Percentiles rank a stretch among this genome's conserved stretches.
Evolutionary conservation across 2,113 vertebrate genomes (phyloP).

Genomic region (Prionailurus viverrinus): DNA sequence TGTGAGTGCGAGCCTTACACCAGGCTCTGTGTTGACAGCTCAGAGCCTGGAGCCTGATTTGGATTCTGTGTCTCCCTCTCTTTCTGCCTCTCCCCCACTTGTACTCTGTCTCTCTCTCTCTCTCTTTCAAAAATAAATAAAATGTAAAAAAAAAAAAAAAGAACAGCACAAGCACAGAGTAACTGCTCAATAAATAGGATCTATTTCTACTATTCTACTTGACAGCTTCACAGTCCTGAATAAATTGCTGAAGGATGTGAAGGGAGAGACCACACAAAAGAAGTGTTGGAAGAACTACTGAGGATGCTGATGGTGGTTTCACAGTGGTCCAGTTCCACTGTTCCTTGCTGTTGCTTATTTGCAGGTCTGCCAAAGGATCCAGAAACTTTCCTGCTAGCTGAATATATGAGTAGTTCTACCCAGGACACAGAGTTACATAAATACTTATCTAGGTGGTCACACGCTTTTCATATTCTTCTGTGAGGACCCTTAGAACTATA

Average conservation of each 20-base stretch:
- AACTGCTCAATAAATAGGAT: background rate
- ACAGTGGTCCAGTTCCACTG: background rate
- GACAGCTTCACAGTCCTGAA: background rate
- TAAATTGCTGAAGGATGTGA: background rate
- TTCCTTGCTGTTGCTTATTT: background rate
- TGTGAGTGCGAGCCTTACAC: no score
- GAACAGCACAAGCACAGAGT: background rate
- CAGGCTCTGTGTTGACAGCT: no score
- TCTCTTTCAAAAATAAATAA: no score
- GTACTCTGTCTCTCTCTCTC: no score
- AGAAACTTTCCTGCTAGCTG: background rate
- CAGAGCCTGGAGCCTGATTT: no score
- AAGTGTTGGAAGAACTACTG: background rate
- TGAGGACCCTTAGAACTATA: background rate
- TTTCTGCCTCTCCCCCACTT: no score
- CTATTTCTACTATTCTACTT: background rate
- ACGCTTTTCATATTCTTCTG: background rate
- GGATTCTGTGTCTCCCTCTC: no score
- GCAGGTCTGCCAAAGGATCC: background rate
- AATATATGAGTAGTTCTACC: background rate
- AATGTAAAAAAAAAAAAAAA: background rate
- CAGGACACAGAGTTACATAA: background rate
- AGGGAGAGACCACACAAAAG: background rate
- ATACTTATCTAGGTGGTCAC: background rate
- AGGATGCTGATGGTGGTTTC: background rate